Conservation (phyloP, 2,888 invertebrate species). For the Drosophila cognata region DNA sequence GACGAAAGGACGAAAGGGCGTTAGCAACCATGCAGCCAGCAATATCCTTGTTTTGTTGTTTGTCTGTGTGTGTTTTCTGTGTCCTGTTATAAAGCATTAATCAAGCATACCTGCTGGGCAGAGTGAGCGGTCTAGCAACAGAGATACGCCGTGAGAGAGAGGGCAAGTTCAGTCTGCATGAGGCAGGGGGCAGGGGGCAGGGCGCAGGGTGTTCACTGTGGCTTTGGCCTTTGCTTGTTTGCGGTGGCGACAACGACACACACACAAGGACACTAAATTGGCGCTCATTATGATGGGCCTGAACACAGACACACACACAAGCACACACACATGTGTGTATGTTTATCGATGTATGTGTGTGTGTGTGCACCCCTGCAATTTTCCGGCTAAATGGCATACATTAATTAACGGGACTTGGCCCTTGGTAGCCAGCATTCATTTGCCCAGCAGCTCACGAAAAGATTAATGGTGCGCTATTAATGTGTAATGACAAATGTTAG, state of each 20-base stretch:
- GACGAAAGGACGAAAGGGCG: constrained; percentile 41
- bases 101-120: constrained; percentile 80
- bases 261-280: constrained; percentile 68
- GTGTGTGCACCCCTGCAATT: constrained; percentile 69
- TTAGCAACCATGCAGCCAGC: constrained; percentile 49
- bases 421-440: constrained; percentile 66
- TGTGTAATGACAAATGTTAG: constrained; percentile 83
- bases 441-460: constrained; percentile 70
- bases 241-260: constrained; percentile 70
- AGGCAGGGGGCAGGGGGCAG: constrained; percentile 2
- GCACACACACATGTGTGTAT: constrained; percentile 24
- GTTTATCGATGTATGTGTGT: constrained; percentile 25
- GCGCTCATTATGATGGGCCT: constrained; percentile 75
- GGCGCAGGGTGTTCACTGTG: constrained; percentile 32
- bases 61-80: constrained; percentile 44
- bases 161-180: constrained; percentile 7
- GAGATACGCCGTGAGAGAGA: background rate
- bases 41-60: constrained; percentile 54
- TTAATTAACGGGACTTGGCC: constrained; percentile 76
- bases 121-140: constrained; percentile 27
- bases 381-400: constrained; percentile 79
- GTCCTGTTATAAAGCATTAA: constrained; percentile 77
- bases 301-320: constrained; percentile 30
- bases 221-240: constrained; percentile 77
- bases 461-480: constrained; percentile 84